Evolutionary conservation across 2,888 invertebrate genomes (phyloP), one percentile per base, ranked within the genome.

Genomic region (Adineta ricciae): DNA sequence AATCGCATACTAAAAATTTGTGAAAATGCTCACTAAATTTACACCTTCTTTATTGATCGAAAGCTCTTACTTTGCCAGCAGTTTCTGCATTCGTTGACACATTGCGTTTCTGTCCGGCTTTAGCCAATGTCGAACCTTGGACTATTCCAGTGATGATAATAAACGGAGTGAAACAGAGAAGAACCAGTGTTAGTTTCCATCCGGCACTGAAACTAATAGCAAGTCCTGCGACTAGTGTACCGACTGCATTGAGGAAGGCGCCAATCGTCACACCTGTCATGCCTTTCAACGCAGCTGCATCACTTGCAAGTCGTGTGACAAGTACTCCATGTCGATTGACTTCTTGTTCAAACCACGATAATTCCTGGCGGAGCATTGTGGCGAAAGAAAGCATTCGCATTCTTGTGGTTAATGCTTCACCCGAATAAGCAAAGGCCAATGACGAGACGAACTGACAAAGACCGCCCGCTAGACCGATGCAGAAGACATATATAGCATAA

Each of bases 361-460:
- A 89, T 56, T 91, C 90, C 89, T 90, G 87, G 86, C 91, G 91
- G 2, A 95, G 88, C 87, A 90, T 88, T 32, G 89, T 88, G 83
- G 87, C 88, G 87, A 90, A 90, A 19, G 88, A 87, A 84, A 87
- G 78, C 16, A 88, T 85, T 78, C 95, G 91, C 5, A 95, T 89
- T 86, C 95, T 92, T 88, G 93, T 92, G 0, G 95, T 96, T 84
- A 96, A 91, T 86, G 92, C 91, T 90, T 95, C 95, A 64, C 95
- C 95, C 9, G 84, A 11, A 56, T 54, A 56, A 19, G 52, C 24
- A 27, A 84, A 21, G 19, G 50, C 52, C 7, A 32, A 7, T 19
- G 84, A n/a, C 27, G 24, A 27, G 4, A 41, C 2, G n/a, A 41
- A 78, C n/a, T 41, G 41, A 4, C 36, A 4, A 24, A 78, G 24